phyloP scores from a whole-genome alignment of 2,113 vertebrate genomes.

The Ovis aries region ARS-UI_Ramb_v3.0 NC_056059.1:78341501-78342000 shows the following conservation, averaged over 20 bases:
- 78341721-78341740: background rate
- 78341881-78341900: background rate
- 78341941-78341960: constrained; percentile 17
- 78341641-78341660: background rate
- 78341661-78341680: background rate
- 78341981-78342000: constrained; percentile 12
- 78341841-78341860: background rate
- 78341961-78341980: constrained; percentile 19
- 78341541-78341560: background rate
- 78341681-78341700: background rate
- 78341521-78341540: background rate
- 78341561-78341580: background rate
- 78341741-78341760: background rate
- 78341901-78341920: constrained; percentile 8
- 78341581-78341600: constrained; percentile 4
- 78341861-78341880: constrained; percentile 25
- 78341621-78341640: background rate
- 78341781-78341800: background rate
- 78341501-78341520: background rate
- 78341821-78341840: constrained; percentile 24
- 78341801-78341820: constrained; percentile 64
- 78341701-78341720: background rate
- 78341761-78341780: background rate
- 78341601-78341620: background rate
- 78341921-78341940: constrained; percentile 11